Evolutionary conservation across 2,113 vertebrate genomes (phyloP).

Genomic region (Okapia johnstoni): DNA sequence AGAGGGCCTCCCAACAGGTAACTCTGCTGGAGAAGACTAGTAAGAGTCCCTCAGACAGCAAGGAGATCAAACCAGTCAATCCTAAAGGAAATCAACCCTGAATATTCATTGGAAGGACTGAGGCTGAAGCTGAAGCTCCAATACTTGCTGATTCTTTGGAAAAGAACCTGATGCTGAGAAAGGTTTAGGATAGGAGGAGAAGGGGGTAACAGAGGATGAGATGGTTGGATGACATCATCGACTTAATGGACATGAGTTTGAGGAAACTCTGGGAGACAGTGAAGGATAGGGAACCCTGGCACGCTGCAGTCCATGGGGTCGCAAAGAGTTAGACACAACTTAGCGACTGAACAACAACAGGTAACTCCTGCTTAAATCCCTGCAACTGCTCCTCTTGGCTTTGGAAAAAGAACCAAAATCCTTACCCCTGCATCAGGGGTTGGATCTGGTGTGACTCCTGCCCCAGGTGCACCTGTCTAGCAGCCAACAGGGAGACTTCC

Average conservation of each 20-base stretch:
- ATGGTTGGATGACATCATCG: not conserved
- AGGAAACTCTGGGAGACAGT: not conserved
- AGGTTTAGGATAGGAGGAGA: not conserved
- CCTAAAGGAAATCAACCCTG: not conserved
- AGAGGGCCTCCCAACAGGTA: not conserved
- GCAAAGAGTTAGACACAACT: rapidly evolving
- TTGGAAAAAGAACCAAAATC: not conserved
- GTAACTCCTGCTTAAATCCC: not conserved
- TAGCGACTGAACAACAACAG: not conserved
- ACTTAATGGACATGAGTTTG: not conserved
- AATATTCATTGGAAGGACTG: not conserved
- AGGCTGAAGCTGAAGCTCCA: not conserved
- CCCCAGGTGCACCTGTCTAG: not conserved
- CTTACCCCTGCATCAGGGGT: not conserved
- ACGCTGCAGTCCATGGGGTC: not conserved
- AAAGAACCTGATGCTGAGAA: not conserved
- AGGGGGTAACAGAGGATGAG: not conserved
- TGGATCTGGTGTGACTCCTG: not conserved
- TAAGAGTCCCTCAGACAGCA: not conserved
- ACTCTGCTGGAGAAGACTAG: not conserved
- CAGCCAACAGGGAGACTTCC: not conserved
- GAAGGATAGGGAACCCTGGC: not conserved
- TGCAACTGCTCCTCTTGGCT: not conserved
- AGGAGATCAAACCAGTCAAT: not conserved
- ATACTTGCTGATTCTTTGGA: not conserved